Conservation (phyloP, 2,797 vertebrate species). For the Coregonus suidteri region DNA sequence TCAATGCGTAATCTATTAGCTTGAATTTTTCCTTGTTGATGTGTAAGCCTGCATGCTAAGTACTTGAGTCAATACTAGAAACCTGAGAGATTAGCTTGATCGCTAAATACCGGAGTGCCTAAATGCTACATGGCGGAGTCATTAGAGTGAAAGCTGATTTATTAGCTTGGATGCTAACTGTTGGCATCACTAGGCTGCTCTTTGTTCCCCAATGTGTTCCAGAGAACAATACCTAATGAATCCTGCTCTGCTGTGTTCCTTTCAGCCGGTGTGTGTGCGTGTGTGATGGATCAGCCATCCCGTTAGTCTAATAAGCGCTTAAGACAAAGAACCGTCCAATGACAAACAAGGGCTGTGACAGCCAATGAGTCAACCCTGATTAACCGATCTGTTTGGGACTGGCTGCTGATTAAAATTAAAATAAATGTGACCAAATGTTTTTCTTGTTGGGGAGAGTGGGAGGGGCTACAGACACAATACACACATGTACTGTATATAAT, state of each 20-base stretch:
- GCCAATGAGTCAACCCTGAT: not conserved
- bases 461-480: too few relatives aligned
- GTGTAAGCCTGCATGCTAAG: not conserved
- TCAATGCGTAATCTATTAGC: constrained; percentile 29
- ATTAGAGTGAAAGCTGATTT: constrained; percentile 29
- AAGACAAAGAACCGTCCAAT: not conserved
- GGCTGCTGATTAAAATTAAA: not conserved
- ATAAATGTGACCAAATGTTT: too few relatives aligned
- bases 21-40: not conserved
- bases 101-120: constrained; percentile 28
- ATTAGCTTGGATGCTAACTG: constrained; percentile 40
- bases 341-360: not conserved
- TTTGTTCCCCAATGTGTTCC: constrained; percentile 37
- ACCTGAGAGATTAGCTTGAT: constrained; percentile 46
- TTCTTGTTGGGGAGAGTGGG: too few relatives aligned
- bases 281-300: not conserved
- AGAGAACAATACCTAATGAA: constrained; percentile 48
- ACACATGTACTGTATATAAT: too few relatives aligned
- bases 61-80: constrained; percentile 11
- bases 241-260: constrained; percentile 20
- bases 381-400: not conserved
- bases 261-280: not conserved
- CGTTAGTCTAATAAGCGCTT: not conserved
- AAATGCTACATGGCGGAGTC: constrained; percentile 35
- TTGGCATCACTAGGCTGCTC: constrained; percentile 20